Base-by-base conservation (phyloP, 2,888 invertebrate species). In the Cenopis cana region DNA sequence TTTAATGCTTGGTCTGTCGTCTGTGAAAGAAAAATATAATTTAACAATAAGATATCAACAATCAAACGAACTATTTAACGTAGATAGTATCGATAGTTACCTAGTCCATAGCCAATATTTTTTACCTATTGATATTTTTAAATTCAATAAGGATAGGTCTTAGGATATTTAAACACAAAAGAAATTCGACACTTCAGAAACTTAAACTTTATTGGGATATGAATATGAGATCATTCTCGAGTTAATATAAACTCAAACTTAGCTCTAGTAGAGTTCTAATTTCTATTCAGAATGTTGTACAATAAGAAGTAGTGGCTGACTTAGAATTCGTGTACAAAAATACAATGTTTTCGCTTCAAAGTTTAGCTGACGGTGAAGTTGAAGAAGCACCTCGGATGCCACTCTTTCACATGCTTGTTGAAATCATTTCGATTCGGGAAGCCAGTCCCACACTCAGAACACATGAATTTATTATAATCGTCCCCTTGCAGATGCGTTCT, bases 341-440 rank as follows among this genome's bases (percentile, higher is more conserved):
- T 46, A 56, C 55, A 56, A 41, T 20, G 14, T 49, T 62, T 17
- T 9, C n/a, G 9, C 11, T 50, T 50, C 11, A 54, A 20, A 20
- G 1, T 12, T 72, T 69, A 74, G 73, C 77, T 77, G 0, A 74
- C 69, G 64, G 79, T 74, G 76, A 81, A 83, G 72, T 82, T 78
- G 29, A 83, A 84, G 66, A 78, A 84, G 18, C 76, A 81, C 4
- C 81, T 79, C 0, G 85, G 83, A 78, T 89, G 89, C 86, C 88
- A 89, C 18, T 89, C 87, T 17, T 86, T 87, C 0, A 86, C 76
- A 17, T 89, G 89, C 24, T 77, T 84, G 67, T 86, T 84, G 46
- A 80, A 88, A 2, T 88, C 85, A 20, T 81, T 85, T 50, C 81
- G 78, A 74, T 76, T 85, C 0, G 80, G 65, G 14, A 79, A 79